phyloP scores from a whole-genome alignment of 2,113 vertebrate species.

The Phyllostomus discolor region DNA sequence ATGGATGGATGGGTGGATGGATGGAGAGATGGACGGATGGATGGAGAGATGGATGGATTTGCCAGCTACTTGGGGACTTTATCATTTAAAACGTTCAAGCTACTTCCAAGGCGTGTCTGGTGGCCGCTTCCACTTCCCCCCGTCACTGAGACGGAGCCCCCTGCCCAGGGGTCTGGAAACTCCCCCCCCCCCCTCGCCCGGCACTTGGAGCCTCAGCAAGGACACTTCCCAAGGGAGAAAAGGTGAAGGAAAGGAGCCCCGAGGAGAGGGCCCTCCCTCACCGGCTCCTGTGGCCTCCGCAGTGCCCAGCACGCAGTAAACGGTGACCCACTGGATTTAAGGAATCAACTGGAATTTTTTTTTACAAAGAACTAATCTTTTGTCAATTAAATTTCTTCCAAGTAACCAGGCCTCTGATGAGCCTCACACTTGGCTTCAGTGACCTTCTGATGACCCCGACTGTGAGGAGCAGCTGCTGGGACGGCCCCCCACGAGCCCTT shows the following conservation, averaged over 20 bases:
- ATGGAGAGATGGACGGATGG: neutral
- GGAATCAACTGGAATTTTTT: neutral
- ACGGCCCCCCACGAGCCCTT: neutral
- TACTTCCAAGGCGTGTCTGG: neutral
- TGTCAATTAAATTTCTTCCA: neutral
- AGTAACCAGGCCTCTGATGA: neutral
- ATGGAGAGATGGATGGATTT: neutral
- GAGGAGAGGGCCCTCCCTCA: rapidly evolving
- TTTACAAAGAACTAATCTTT: slow-evolving; percentile 13
- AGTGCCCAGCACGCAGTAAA: neutral
- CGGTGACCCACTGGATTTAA: neutral
- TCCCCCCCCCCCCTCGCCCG: neutral
- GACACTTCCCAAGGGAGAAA: neutral
- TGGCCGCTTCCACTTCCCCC: neutral
- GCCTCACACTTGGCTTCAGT: neutral
- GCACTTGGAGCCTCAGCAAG: neutral
- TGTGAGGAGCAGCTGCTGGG: neutral
- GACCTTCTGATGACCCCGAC: neutral
- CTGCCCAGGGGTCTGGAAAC: neutral
- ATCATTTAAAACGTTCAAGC: neutral
- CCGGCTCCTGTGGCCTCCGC: neutral
- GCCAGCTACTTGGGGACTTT: neutral
- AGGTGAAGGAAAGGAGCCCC: neutral
- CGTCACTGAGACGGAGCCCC: neutral
- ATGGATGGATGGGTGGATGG: too few species aligned